These are phyloP conservation scores for Psylliodes chrysocephalus DNA, from an alignment of 2,888 invertebrate species.

Conservation along the genomic window DNA sequence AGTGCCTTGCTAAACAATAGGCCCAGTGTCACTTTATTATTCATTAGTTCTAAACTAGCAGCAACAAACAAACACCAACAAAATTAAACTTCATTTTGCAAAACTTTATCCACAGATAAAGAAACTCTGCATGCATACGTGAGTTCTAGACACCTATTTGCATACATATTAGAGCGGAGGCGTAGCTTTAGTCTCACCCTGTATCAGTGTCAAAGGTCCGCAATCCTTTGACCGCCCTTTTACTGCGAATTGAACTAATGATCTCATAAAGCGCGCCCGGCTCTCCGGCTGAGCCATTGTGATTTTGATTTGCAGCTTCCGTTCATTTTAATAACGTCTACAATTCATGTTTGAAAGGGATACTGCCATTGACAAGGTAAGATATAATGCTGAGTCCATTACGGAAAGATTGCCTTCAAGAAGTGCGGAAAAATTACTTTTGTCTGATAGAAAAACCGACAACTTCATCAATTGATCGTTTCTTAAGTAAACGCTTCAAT, in stretches of 20 bases:
- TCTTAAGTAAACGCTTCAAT: neutral
- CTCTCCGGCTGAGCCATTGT: constrained; percentile 40
- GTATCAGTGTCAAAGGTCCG: constrained; percentile 22
- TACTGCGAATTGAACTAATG: constrained; percentile 61
- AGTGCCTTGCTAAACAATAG: neutral
- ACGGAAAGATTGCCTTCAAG: constrained; percentile 26
- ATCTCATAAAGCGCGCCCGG: constrained; percentile 52
- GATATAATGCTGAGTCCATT: constrained; percentile 38
- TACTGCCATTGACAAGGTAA: constrained; percentile 40
- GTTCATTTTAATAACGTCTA: constrained; percentile 45
- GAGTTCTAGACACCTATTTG: constrained; percentile 15
- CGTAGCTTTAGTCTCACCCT: constrained; percentile 17
- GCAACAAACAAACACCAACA: constrained; percentile 12
- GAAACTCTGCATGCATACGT: neutral
- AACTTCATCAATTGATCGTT: neutral
- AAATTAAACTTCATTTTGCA: constrained; percentile 3
- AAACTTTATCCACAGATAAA: constrained; percentile 10
- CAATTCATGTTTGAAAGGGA: constrained; percentile 42
- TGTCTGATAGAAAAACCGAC: constrained; percentile 7
- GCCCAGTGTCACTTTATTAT: neutral
- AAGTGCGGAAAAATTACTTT: constrained; percentile 27
- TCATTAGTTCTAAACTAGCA: neutral
- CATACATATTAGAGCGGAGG: constrained; percentile 17
- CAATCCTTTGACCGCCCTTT: constrained; percentile 55
- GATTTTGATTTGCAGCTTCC: constrained; percentile 51